A percentile compares a stretch with the other conserved stretches of the same genome.
Evolutionary conservation across 2,113 vertebrate species (phyloP).

Genomic region (Psettodes erumei): DNA sequence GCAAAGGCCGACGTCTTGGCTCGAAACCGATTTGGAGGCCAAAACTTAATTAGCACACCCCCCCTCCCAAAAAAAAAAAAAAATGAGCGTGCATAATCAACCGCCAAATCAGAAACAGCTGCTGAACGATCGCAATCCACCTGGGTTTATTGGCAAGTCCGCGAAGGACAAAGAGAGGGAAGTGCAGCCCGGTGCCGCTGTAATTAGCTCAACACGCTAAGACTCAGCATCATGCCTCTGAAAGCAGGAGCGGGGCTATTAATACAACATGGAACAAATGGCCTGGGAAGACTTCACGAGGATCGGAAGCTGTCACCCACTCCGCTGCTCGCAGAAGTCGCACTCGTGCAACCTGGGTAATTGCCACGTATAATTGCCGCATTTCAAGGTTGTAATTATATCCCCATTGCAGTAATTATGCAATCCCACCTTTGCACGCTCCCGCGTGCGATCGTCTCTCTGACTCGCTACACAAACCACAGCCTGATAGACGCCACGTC

Average conservation of each 20-base stretch:
- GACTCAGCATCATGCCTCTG: conserved; percentile 23
- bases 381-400: conserved; percentile 63
- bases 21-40: conserved; percentile 27
- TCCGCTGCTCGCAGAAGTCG: conserved; percentile 33
- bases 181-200: not conserved
- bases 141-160: conserved; percentile 40
- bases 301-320: conserved; percentile 35
- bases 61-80: conserved; percentile 4
- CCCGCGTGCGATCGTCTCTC: not conserved
- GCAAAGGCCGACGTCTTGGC: conserved; percentile 29
- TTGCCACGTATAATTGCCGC: conserved; percentile 55
- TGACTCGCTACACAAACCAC: conserved; percentile 10
- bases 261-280: conserved; percentile 49
- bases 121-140: conserved; percentile 29
- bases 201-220: conserved; percentile 45
- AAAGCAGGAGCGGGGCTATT: conserved; percentile 45
- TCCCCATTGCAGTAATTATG: conserved; percentile 68
- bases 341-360: conserved; percentile 52
- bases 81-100: conserved; percentile 18
- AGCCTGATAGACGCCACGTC: conserved; percentile 62
- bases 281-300: conserved; percentile 21
- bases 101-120: conserved; percentile 46
- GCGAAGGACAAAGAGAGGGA: conserved; percentile 47
- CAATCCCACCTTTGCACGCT: conserved; percentile 50
- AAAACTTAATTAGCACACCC: conserved; percentile 31